Evolutionary conservation across 2,888 invertebrate genomes (phyloP).

Genomic region (Cyrtodaria siliqua): DNA sequence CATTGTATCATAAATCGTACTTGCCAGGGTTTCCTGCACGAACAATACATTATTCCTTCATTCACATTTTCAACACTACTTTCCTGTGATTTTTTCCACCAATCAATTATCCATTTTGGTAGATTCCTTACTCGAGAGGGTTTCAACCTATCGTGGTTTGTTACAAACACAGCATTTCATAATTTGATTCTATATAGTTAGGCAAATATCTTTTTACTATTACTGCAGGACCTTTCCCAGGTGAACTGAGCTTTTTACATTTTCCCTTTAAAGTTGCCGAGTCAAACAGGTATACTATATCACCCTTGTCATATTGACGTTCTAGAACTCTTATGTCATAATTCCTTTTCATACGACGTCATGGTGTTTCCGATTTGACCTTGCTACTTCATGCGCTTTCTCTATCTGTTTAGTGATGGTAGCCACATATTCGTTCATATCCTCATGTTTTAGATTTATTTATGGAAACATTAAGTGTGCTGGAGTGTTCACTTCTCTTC

Average conservation of each 20-base stretch:
- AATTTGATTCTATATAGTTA: conserved; percentile 30
- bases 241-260: conserved; percentile 32
- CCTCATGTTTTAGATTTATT: no score
- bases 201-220: conserved; percentile 32
- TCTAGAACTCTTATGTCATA: no score
- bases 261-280: conserved; percentile 33
- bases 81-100: neutral
- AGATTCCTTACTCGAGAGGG: conserved; percentile 29
- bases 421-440: no score
- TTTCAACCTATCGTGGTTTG: conserved; percentile 40
- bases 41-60: neutral
- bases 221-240: conserved; percentile 47
- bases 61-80: neutral
- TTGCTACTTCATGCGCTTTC: no score
- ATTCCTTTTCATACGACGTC: conserved; percentile 22
- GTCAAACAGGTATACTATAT: conserved; percentile 34
- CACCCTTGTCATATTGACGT: conserved; percentile 17
- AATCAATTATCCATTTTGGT: conserved; percentile 29
- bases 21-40: neutral
- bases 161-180: conserved; percentile 23
- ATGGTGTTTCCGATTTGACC: conserved; percentile 7
- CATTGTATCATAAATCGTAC: no score
- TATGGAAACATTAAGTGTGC: no score
- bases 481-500: no score
- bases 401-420: no score